These are phyloP conservation scores for Phalloptychus januarius DNA, from an alignment of 2,797 vertebrate genomes.

Conservation along the genomic window DNA sequence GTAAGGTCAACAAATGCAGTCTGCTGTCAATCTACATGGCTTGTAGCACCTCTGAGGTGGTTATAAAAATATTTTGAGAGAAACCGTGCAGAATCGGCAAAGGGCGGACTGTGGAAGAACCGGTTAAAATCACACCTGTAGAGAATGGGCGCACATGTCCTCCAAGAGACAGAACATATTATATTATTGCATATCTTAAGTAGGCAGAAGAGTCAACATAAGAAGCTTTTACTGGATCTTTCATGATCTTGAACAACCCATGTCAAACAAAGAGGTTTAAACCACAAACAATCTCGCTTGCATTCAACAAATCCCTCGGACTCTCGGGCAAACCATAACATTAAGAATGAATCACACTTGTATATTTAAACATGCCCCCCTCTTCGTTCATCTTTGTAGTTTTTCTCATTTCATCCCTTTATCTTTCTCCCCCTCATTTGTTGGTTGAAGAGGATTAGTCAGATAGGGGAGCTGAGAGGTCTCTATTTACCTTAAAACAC, in stretches of 20 bases:
- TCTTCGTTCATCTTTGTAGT: conserved; percentile 46
- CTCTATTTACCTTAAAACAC: conserved; percentile 75
- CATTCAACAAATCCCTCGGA: conserved; percentile 45
- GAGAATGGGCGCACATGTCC: not conserved
- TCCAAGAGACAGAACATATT: not conserved
- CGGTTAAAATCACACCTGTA: not conserved
- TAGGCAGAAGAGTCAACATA: conserved; percentile 27
- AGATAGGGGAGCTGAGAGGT: conserved; percentile 62
- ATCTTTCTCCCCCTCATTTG: conserved; percentile 35
- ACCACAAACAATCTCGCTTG: conserved; percentile 44
- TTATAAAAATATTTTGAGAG: not conserved
- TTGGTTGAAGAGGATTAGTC: conserved; percentile 72
- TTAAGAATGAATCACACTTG: conserved; percentile 27
- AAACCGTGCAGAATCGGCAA: not conserved
- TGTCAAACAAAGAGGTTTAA: conserved; percentile 50
- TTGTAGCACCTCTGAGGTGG: not conserved
- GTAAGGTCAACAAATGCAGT: not conserved
- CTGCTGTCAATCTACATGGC: not conserved
- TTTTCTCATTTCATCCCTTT: conserved; percentile 56
- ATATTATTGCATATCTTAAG: not conserved
- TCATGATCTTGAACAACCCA: conserved; percentile 50
- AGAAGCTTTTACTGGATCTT: conserved; percentile 41
- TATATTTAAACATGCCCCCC: conserved; percentile 41
- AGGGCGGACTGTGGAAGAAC: not conserved
- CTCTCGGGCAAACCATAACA: conserved; percentile 27